Evolutionary conservation across 2,888 invertebrate species (phyloP).

Genomic region (Cinara cedri): DNA sequence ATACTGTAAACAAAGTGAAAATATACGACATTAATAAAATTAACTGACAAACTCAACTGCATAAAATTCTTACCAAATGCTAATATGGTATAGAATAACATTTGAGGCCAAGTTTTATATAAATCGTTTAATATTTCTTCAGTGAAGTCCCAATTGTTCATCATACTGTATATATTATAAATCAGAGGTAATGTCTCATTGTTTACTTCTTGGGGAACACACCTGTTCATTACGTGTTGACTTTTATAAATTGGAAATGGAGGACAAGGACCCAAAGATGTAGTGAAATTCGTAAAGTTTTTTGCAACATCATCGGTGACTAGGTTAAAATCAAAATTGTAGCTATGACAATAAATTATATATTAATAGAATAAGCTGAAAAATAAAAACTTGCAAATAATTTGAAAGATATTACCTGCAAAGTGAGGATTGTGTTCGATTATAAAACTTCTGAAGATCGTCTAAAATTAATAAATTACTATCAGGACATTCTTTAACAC

Average conservation of each 20-base stretch:
- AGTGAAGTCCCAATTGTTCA: constrained; percentile 87
- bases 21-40: constrained; percentile 59
- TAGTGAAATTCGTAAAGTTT: constrained; percentile 55
- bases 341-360: constrained; percentile 46
- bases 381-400: too few species aligned
- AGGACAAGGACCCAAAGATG: constrained; percentile 78
- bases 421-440: constrained; percentile 74
- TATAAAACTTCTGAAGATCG: constrained; percentile 77
- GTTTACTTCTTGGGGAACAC: constrained; percentile 78
- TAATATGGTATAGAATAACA: constrained; percentile 79
- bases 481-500: constrained; percentile 86
- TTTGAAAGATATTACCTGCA: constrained; percentile 70
- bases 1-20: constrained; percentile 79
- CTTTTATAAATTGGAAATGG: constrained; percentile 78
- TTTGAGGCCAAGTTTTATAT: constrained; percentile 85
- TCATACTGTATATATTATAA: constrained; percentile 76
- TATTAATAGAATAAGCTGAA: neutral
- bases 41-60: neutral
- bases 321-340: constrained; percentile 54
- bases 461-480: constrained; percentile 68
- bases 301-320: neutral
- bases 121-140: constrained; percentile 88
- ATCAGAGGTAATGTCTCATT: constrained; percentile 71
- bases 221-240: constrained; percentile 81
- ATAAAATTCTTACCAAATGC: constrained; percentile 74